phyloP scores from a whole-genome alignment of 2,888 invertebrate genomes.

The Luperina nickerlii region DNA sequence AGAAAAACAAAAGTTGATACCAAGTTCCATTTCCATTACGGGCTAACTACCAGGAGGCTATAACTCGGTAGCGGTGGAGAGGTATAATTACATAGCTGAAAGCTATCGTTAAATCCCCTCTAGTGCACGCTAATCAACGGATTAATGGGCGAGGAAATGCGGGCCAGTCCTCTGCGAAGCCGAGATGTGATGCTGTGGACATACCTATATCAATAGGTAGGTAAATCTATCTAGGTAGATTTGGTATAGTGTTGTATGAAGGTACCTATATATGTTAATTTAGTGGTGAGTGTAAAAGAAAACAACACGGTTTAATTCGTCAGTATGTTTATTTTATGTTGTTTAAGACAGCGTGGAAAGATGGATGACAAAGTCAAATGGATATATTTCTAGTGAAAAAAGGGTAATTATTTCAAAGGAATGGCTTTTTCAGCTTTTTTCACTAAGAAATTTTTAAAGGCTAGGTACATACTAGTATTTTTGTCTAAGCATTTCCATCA shows the following conservation, averaged over 20 bases:
- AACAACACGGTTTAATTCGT: conserved; percentile 7
- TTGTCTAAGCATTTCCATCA: conserved; percentile 12
- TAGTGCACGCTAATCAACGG: conserved; percentile 83
- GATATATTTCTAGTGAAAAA: not conserved
- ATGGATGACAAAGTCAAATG: not conserved
- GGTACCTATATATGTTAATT: conserved; percentile 1
- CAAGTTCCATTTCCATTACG: conserved; percentile 77
- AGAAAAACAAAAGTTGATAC: conserved; percentile 62
- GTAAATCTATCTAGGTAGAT: conserved; percentile 2
- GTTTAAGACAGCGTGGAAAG: not conserved
- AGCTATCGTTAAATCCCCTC: conserved; percentile 83
- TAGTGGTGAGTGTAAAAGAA: conserved; percentile 8
- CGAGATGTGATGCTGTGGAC: conserved; percentile 42
- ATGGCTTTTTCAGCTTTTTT: not conserved
- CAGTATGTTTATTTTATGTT: conserved; percentile 23
- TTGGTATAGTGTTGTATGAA: not conserved
- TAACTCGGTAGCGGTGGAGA: conserved; percentile 74
- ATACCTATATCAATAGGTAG: conserved; percentile 8
- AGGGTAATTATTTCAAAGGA: too few relatives aligned
- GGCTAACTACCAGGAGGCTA: conserved; percentile 71
- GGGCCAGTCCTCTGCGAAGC: conserved; percentile 59
- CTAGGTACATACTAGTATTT: not conserved
- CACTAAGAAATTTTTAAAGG: not conserved
- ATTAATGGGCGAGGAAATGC: conserved; percentile 78
- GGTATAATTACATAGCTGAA: conserved; percentile 82